phyloP scores from a whole-genome alignment of 2,888 invertebrate genomes.

The Trachelus troglodyta region DNA sequence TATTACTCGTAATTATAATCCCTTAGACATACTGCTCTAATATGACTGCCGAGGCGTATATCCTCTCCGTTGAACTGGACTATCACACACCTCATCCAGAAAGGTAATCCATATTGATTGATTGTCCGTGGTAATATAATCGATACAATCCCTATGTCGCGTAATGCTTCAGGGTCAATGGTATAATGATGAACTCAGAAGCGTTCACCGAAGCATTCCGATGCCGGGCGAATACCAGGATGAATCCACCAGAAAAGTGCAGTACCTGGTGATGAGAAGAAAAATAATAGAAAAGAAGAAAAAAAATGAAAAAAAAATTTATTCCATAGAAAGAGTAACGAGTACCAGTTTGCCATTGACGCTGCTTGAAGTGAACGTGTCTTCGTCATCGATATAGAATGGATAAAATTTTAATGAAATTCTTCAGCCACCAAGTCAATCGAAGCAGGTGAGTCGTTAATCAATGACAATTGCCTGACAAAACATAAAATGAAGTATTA shows the following conservation, averaged over 20 bases:
- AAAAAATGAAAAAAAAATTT: conserved; percentile 1
- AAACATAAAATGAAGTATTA: not conserved
- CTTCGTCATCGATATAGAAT: not conserved
- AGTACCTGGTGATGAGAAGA: conserved; percentile 62
- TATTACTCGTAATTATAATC: conserved; percentile 6
- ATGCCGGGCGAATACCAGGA: conserved; percentile 64
- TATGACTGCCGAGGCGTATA: conserved; percentile 68
- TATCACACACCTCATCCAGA: conserved; percentile 69
- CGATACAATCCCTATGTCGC: not conserved
- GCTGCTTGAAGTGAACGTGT: not conserved
- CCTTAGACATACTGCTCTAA: conserved; percentile 68
- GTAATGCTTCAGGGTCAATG: conserved; percentile 62
- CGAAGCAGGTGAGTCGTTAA: not conserved
- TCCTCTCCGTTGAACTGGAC: conserved; percentile 68
- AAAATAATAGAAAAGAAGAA: conserved; percentile 4
- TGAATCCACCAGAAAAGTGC: conserved; percentile 68
- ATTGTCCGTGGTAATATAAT: not conserved
- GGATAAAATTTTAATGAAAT: not conserved
- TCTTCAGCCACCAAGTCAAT: not conserved
- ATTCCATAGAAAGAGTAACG: not conserved
- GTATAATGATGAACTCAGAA: conserved; percentile 69
- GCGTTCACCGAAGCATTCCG: conserved; percentile 67
- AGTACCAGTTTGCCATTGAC: not conserved
- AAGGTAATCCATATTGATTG: conserved; percentile 54
- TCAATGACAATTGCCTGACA: not conserved